A percentile compares a stretch with the other conserved stretches of the same genome.
Evolutionary conservation across 1,140 invertebrate species (phyloP).

Genomic region (Chironomus striatipennis): DNA sequence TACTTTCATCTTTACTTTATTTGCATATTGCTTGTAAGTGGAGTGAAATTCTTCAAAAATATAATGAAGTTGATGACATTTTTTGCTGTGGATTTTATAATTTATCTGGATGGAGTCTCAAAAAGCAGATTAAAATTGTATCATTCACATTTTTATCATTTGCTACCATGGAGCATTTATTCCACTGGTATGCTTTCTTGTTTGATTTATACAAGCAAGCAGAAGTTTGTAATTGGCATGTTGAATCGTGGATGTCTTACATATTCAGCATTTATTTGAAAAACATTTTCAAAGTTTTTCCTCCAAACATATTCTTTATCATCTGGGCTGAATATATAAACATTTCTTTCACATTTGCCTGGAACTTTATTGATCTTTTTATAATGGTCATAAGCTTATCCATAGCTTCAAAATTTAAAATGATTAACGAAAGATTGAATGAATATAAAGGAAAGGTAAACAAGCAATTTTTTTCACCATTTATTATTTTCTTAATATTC

Average conservation of each 20-base stretch:
- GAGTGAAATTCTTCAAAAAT: conserved; percentile 33
- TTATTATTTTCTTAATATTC: no score
- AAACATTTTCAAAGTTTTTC: conserved; percentile 33
- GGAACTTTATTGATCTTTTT: conserved; percentile 59
- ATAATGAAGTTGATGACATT: conserved; percentile 33
- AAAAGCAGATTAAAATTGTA: conserved; percentile 31
- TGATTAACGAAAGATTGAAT: conserved; percentile 44
- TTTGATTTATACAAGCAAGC: conserved; percentile 30
- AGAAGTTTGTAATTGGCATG: conserved; percentile 27
- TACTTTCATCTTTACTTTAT: conserved; percentile 29
- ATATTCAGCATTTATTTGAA: conserved; percentile 32
- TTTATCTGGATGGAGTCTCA: conserved; percentile 28
- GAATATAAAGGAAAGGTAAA: conserved; percentile 33
- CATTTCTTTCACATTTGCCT: conserved; percentile 46
- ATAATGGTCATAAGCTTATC: conserved; percentile 52
- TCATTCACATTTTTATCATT: conserved; percentile 31
- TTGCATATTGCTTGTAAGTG: conserved; percentile 31
- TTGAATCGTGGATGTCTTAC: conserved; percentile 28
- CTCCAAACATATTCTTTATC: conserved; percentile 28
- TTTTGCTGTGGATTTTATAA: conserved; percentile 34
- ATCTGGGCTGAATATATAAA: conserved; percentile 29
- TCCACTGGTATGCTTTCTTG: conserved; percentile 30
- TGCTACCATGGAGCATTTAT: conserved; percentile 28
- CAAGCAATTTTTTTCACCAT: no score
- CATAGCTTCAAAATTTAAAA: conserved; percentile 48